phyloP scores from a whole-genome alignment of 2,888 invertebrate genomes.

The Pammene aurita region DNA sequence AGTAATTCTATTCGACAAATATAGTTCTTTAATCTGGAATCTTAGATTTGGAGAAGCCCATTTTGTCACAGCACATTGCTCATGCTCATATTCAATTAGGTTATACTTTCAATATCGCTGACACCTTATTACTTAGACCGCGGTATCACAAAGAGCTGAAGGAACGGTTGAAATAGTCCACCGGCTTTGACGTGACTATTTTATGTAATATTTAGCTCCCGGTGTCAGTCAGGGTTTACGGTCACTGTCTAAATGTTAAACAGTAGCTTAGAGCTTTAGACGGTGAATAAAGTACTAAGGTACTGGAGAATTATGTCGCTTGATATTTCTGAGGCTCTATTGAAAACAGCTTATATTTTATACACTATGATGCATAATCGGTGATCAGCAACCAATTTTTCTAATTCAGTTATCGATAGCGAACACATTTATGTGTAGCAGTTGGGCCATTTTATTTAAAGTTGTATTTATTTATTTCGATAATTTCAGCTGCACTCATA shows the following conservation, averaged over 20 bases:
- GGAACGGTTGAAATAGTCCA: constrained; percentile 42
- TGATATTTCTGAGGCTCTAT: not conserved
- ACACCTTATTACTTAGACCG: constrained; percentile 10
- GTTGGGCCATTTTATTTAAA: too few species aligned
- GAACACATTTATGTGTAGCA: too few species aligned
- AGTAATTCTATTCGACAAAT: too few species aligned
- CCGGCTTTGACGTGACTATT: constrained; percentile 42
- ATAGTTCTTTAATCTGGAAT: too few species aligned
- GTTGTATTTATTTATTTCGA: too few species aligned
- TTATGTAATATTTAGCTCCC: constrained; percentile 38
- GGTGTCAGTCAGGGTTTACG: constrained; percentile 22
- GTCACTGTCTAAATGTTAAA: constrained; percentile 32
- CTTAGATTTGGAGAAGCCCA: too few species aligned
- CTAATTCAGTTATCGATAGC: too few species aligned
- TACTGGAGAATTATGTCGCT: not conserved
- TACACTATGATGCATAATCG: too few species aligned
- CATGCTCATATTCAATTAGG: too few species aligned
- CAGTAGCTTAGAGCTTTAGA: constrained; percentile 3
- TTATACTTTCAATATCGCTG: not conserved
- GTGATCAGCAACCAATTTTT: too few species aligned
- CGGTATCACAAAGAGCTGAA: constrained; percentile 23
- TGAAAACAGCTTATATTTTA: not conserved
- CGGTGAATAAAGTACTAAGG: not conserved
- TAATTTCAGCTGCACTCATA: too few species aligned
- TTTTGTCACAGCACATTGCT: too few species aligned